phyloP scores from a whole-genome alignment of 2,113 vertebrate species.

The Podarcis cretensis region DNA sequence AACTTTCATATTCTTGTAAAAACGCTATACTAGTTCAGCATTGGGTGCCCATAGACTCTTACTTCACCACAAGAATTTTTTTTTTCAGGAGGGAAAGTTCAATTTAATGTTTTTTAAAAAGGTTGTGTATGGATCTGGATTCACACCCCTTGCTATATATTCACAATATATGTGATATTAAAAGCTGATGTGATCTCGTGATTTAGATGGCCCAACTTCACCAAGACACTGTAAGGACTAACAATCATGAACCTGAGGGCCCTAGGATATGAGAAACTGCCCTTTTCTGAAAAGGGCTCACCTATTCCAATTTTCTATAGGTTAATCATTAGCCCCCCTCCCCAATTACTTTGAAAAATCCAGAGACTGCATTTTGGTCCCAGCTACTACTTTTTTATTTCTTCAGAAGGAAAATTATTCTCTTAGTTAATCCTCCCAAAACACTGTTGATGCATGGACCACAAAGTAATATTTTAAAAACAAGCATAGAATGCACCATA shows the following conservation, averaged over 20 bases:
- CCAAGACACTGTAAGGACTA: neutral
- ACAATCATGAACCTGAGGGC: neutral
- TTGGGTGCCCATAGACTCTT: no score
- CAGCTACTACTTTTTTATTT: neutral
- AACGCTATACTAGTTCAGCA: neutral
- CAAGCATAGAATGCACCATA: neutral
- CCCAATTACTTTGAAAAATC: neutral
- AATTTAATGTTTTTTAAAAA: neutral
- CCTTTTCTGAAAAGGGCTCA: neutral
- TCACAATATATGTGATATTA: neutral
- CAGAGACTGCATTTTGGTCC: neutral
- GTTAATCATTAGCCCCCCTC: neutral
- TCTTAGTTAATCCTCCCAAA: neutral
- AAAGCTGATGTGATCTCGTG: neutral
- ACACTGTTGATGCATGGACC: no score
- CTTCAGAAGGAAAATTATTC: neutral
- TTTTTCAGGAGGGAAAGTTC: no score
- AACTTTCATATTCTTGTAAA: neutral
- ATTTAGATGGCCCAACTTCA: neutral
- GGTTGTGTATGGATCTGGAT: neutral
- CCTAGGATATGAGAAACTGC: neutral
- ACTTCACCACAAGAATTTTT: neutral
- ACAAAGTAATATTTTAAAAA: constrained; percentile 22
- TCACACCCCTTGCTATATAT: neutral
- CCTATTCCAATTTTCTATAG: neutral